phyloP scores from a whole-genome alignment of 2,797 vertebrate species.

The Crypturellus tataupa region DNA sequence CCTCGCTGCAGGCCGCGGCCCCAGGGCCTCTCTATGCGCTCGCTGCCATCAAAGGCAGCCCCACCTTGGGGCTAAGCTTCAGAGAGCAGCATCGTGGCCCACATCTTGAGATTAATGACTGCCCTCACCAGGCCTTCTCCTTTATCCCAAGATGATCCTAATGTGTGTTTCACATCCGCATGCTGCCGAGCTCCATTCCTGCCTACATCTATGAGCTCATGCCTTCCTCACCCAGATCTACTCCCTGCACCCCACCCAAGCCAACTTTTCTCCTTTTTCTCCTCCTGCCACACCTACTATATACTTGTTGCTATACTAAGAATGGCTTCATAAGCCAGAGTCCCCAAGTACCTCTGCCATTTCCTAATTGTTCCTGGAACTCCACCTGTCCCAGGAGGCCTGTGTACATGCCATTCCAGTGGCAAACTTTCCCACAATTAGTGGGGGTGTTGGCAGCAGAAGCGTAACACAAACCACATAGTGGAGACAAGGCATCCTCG shows the following conservation, averaged over 20 bases:
- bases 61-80: conserved; percentile 59
- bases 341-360: conserved; percentile 7
- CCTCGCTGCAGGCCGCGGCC: neutral
- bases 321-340: neutral
- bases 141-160: conserved; percentile 68
- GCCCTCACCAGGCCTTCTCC: conserved; percentile 32
- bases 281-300: conserved; percentile 30
- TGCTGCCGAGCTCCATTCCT: conserved; percentile 47
- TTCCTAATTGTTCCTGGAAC: conserved; percentile 41
- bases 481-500: neutral
- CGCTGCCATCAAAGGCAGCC: conserved; percentile 52
- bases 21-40: neutral
- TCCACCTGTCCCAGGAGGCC: conserved; percentile 40
- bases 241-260: conserved; percentile 36
- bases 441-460: neutral
- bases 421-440: conserved; percentile 40
- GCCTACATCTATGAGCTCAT: conserved; percentile 36
- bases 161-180: conserved; percentile 44
- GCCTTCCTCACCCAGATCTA: conserved; percentile 16
- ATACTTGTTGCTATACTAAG: neutral
- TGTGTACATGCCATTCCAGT: neutral
- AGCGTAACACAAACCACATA: neutral
- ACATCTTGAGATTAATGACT: conserved; percentile 52
- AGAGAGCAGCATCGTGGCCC: conserved; percentile 31
- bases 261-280: conserved; percentile 40